Base-by-base conservation (phyloP, 1,140 invertebrate species). In the Drosophila ficusphila region DNA sequence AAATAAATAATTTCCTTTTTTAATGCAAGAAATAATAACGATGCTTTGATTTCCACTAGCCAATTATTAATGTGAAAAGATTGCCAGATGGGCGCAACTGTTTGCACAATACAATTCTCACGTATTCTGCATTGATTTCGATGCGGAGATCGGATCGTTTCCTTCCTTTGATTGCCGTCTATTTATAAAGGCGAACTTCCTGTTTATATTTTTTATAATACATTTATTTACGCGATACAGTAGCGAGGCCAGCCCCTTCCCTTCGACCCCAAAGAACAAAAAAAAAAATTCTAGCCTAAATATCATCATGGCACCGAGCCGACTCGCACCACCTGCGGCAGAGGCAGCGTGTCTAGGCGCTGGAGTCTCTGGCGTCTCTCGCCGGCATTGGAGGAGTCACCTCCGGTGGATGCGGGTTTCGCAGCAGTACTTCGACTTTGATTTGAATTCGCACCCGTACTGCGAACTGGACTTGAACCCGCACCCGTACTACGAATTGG, bases 171-270 rank as follows among this genome's bases (percentile, higher is more conserved):
- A 69, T 69, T 69, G 65, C 23, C 52, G 38, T 47, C 61, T 75
- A 75, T 75, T 75, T 67, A 75, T 75, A 75, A 75, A 75, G n/a
- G 38, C 58, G 16, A 49, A 51, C 46, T 76, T 76, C 73, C 73
- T 76, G 73, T 76, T 76, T 76, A 76, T 61, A 49, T 56, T 74
- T 75, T 67, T 73, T 73, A 75, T 67, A 75, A 75, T 76, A 69
- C 62, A 76, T 76, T 76, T 76, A 76, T 76, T 75, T 75, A 75
- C 41, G 31, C 70, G 42, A 56, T 38, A 64, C 58, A 53, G 53
- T 39, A 9, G 69, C 68, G 21, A 53, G 25, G 69, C 56, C n/a
- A 47, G 36, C 44, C 36, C 57, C 29, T 49, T n/a, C 49, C 33
- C n/a, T 34, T 4, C 21, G 6, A 9, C 34, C 18, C 39, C 12